Base-by-base conservation (phyloP, 2,888 invertebrate genomes). In the Oligia fasciuncula region DNA sequence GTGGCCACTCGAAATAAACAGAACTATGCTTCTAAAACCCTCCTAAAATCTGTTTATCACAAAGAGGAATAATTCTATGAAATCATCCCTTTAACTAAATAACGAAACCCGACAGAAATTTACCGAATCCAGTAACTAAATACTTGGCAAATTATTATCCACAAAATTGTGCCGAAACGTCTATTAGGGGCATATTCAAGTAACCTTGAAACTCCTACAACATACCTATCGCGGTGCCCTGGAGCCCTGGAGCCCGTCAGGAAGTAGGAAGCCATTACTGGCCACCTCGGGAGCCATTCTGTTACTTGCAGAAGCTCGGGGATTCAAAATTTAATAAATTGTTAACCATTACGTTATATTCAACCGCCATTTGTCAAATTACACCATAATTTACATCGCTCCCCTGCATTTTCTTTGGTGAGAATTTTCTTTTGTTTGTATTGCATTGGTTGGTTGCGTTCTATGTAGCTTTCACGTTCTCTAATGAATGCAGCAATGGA, bases 361-460 rank as follows among this genome's bases (percentile, higher is more conserved):
- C 81, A 63, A 73, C 84, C 73, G 66, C 85, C 83, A 89, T 90
- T 89, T 90, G 85, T 90, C 90, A 90, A 90, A 90, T 90, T 85
- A 87, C 79, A 80, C 81, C 79, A 77, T 87, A 88, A 90, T 88
- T 87, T 87, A 86, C 82, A 88, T 83, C 76, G 72, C 51, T 74
- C 29, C 66, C 63, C n/a, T 54, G 65, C 49, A 60, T 80, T 79
- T 72, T 35, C 65, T 67, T 65, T 63, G 13, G 8, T 46, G 73
- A 46, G n/a, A 67, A 69, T 75, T 69, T 81, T 75, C 66, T 17
- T 66, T 80, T 73, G 65, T 65, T 68, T 0, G 4, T 0, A 8
- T 29, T 83, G 17, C 78, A 88, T 78, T 79, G 77, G 63, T 65
- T 35, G 35, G 6, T 72, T 67, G 62, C 8, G 13, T 71, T 54